A percentile compares a stretch with the other conserved stretches of the same genome.
Evolutionary conservation across 1,140 invertebrate genomes (phyloP).

Genomic region (Bombus affinis): DNA sequence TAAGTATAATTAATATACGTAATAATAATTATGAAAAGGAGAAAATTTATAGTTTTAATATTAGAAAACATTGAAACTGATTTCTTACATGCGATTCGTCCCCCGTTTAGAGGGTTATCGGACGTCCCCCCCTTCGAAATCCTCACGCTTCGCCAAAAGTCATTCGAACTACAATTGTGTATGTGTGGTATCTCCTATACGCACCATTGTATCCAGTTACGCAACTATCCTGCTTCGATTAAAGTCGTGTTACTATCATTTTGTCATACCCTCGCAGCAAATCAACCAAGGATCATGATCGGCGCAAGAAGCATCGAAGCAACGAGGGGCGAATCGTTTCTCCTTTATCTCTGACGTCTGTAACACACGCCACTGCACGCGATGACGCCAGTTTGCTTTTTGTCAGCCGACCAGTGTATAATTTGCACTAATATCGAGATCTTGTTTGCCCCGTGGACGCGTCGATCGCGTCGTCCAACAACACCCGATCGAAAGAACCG

Average conservation of each 20-base stretch:
- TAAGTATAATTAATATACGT: slow-evolving; percentile 71
- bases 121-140: not conserved
- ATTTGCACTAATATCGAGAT: slow-evolving; percentile 69
- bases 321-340: slow-evolving; percentile 39
- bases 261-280: not conserved
- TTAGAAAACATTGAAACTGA: slow-evolving; percentile 7
- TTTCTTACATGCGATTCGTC: slow-evolving; percentile 16
- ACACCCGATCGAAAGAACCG: not conserved
- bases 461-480: not conserved
- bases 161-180: not conserved
- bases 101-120: not conserved
- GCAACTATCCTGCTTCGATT: not conserved
- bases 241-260: not conserved
- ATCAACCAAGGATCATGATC: not conserved
- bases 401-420: slow-evolving; percentile 23
- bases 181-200: not conserved
- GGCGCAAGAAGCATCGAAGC: not conserved
- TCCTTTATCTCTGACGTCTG: slow-evolving; percentile 16
- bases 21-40: slow-evolving; percentile 62
- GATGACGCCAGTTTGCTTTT: not conserved
- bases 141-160: not conserved
- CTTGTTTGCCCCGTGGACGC: slow-evolving; percentile 30
- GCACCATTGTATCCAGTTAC: not conserved
- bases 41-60: slow-evolving; percentile 54
- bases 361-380: slow-evolving; percentile 28